Conservation (phyloP, 2,113 vertebrate genomes). For the Rafetus swinhoei region DNA sequence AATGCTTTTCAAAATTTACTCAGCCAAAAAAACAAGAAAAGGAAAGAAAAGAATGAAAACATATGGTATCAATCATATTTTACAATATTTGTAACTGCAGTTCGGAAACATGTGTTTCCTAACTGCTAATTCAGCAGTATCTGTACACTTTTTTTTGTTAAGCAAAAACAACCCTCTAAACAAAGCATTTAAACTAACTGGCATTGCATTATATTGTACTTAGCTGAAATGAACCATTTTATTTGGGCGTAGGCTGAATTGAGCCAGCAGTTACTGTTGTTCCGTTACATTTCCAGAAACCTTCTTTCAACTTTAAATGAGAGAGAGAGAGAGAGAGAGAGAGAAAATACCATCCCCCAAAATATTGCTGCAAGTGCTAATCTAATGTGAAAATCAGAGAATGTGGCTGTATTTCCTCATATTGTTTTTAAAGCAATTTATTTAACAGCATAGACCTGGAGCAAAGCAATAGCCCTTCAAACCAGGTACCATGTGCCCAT, state of each 20-base stretch:
- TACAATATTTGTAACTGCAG: slow-evolving; percentile 73
- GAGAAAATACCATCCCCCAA: slow-evolving; percentile 27
- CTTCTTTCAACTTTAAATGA: slow-evolving; percentile 58
- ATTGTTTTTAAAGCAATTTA: slow-evolving; percentile 38
- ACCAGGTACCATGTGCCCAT: slow-evolving; percentile 7
- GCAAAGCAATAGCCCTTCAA: slow-evolving; percentile 36
- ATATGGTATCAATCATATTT: slow-evolving; percentile 78
- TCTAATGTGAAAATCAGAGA: slow-evolving; percentile 34
- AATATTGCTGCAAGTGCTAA: slow-evolving; percentile 37
- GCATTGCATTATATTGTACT: slow-evolving; percentile 60
- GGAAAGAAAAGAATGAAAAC: slow-evolving; percentile 63
- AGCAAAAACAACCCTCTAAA: slow-evolving; percentile 67
- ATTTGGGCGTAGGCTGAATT: slow-evolving; percentile 45
- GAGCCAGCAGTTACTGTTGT: slow-evolving; percentile 35
- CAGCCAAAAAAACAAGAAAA: slow-evolving; percentile 51
- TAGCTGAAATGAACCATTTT: slow-evolving; percentile 63
- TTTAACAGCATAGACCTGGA: neutral
- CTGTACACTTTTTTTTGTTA: slow-evolving; percentile 55
- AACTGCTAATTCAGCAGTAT: slow-evolving; percentile 71
- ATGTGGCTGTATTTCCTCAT: slow-evolving; percentile 10
- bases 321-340: slow-evolving; percentile 39
- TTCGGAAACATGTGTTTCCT: slow-evolving; percentile 73
- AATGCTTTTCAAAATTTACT: slow-evolving; percentile 39
- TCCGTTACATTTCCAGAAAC: slow-evolving; percentile 51
- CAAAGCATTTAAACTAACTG: slow-evolving; percentile 70